Base-by-base conservation (phyloP, 2,113 vertebrate genomes). In the Nansenia antarctica region DNA sequence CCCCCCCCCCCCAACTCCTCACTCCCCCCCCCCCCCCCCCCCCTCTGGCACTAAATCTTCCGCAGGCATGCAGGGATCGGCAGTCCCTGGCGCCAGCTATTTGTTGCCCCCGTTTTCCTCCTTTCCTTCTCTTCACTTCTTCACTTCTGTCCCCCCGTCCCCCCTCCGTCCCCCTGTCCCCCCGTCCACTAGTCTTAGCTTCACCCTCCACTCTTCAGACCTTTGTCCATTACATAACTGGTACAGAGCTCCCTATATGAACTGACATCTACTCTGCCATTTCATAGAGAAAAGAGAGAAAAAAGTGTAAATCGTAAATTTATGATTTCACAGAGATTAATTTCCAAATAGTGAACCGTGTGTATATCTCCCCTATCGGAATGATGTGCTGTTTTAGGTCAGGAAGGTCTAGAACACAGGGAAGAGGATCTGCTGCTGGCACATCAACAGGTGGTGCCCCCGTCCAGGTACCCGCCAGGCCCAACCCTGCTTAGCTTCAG, bases 41-140 rank as follows among this genome's bases (percentile, higher is more conserved):
- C 86, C 86, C 89, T 88, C 89, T 86, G 78, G 88, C 91, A 88
- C 90, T 93, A 93, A 93, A 93, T 93, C 92, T 93, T 92, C 86
- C 89, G 76, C 88, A 87, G 92, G 90, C 88, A 89, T 82, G 78
- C 84, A 88, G 84, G 86, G 87, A 88, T 89, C 87, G 81, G 88
- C 87, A 87, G 80, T 74, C 85, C 29, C 82, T 91, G 92, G 92
- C 91, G 90, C 92, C 92, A 92, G 90, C 83, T 85, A 88, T 87
- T 90, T 88, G 69, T 88, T 90, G 88, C 87, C 85, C 73, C 72
- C 69, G 37, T 9, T 55, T 59, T 59, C 52, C 60, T 68, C n/a
- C n/a, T 59, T 53, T 26, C 67, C 20, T 12, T 45, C 74, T 29
- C 45, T 37, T 18, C 12, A 29, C 22, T 47, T 42, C 32, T 24